phyloP scores from a whole-genome alignment of 2,888 invertebrate genomes.

The Sipha maydis region DNA sequence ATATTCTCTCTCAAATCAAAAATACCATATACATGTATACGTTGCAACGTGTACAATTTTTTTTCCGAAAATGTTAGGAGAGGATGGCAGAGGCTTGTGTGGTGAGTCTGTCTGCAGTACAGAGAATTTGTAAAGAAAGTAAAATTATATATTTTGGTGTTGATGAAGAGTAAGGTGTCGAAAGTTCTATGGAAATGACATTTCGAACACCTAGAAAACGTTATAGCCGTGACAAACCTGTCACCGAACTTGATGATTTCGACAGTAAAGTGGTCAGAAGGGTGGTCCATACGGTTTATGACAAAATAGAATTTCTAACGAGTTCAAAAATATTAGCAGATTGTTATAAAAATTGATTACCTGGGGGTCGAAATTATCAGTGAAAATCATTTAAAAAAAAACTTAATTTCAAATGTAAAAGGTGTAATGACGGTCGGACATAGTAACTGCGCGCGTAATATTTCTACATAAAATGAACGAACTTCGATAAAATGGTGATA shows the following conservation, averaged over 20 bases:
- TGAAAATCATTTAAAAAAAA: slow-evolving; percentile 26
- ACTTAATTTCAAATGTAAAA: slow-evolving; percentile 21
- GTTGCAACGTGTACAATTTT: too few relatives aligned
- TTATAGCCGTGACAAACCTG: too few relatives aligned
- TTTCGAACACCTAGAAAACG: too few relatives aligned
- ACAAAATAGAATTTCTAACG: slow-evolving; percentile 23
- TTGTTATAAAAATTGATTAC: background rate
- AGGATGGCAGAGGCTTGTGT: slow-evolving; percentile 13
- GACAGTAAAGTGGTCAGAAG: too few relatives aligned
- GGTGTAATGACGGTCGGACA: background rate
- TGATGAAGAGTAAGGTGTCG: background rate
- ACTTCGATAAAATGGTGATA: background rate
- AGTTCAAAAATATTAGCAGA: slow-evolving; percentile 21
- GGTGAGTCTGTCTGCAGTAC: background rate
- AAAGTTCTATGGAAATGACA: background rate
- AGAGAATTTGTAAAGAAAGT: slow-evolving; percentile 7
- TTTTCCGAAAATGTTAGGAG: background rate
- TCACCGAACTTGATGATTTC: too few relatives aligned
- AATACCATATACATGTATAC: too few relatives aligned
- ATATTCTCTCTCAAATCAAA: too few relatives aligned
- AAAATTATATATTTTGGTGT: background rate
- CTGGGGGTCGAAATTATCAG: background rate
- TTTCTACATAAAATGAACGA: background rate
- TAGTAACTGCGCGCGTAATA: background rate
- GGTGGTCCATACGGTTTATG: slow-evolving; percentile 8